A percentile compares a stretch with the other conserved stretches of the same genome.
Conservation (phyloP, 2,797 vertebrate species). For the Sebastes minor region DNA sequence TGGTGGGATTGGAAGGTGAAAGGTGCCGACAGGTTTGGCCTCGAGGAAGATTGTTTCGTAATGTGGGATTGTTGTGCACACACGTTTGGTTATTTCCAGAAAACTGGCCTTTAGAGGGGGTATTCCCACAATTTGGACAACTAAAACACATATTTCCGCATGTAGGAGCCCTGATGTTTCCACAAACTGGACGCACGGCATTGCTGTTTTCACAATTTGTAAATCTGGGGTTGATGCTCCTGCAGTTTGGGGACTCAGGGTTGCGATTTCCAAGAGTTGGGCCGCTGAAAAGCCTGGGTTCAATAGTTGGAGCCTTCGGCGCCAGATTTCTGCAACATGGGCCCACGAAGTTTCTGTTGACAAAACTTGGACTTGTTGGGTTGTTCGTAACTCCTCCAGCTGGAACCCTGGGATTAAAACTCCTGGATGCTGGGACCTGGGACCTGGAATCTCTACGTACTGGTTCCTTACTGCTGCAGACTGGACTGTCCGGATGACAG, state of each 20-base stretch:
- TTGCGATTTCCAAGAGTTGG: background rate
- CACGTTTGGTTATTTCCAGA: conserved; percentile 3
- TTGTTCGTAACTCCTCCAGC: background rate
- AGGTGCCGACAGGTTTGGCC: conserved; percentile 2
- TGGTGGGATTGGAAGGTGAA: background rate
- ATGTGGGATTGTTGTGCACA: background rate
- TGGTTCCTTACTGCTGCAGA: background rate
- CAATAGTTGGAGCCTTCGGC: conserved; percentile 1
- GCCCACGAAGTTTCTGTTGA: conserved; percentile 6
- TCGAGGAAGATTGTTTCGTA: background rate
- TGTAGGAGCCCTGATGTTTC: background rate
- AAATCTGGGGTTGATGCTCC: background rate
- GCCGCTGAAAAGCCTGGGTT: conserved; percentile 4
- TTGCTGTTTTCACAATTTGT: conserved; percentile 1
- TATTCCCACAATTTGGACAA: background rate
- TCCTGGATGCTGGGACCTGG: background rate
- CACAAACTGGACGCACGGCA: background rate
- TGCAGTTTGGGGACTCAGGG: background rate
- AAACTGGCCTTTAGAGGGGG: background rate
- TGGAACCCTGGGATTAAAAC: conserved; percentile 1
- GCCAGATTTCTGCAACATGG: conserved; percentile 29
- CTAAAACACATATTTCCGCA: conserved; percentile 1
- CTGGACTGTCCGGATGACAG: background rate
- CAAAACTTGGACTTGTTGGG: background rate
- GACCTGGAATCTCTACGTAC: background rate